Evolutionary conservation across 2,797 vertebrate genomes (phyloP).

Genomic region (Antrozous pallidus): DNA sequence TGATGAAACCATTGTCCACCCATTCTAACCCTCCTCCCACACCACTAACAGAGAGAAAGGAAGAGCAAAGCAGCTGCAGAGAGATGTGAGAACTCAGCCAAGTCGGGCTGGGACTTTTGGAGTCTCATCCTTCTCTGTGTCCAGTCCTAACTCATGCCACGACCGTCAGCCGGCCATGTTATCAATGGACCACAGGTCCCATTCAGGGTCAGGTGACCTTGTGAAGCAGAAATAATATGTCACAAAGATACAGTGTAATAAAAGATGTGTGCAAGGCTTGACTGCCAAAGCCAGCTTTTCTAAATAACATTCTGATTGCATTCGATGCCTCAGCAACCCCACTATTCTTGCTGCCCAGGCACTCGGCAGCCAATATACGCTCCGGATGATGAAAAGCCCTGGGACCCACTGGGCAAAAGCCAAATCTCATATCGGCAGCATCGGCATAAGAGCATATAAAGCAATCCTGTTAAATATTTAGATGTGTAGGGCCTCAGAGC

Average conservation of each 20-base stretch:
- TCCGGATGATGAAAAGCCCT: constrained; percentile 71
- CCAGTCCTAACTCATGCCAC: constrained; percentile 21
- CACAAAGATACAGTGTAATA: constrained; percentile 73
- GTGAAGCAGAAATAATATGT: constrained; percentile 76
- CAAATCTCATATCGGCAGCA: constrained; percentile 70
- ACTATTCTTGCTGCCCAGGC: constrained; percentile 70
- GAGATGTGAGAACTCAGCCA: not conserved
- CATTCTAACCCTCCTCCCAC: not conserved
- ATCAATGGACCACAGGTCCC: constrained; percentile 64
- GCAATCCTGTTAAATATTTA: constrained; percentile 74
- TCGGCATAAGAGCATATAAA: constrained; percentile 58
- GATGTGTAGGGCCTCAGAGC: constrained; percentile 52
- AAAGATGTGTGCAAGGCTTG: constrained; percentile 66
- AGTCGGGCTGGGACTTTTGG: not conserved
- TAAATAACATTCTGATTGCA: constrained; percentile 79
- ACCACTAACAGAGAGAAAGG: not conserved
- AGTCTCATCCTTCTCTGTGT: constrained; percentile 13
- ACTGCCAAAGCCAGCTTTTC: constrained; percentile 71
- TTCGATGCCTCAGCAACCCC: constrained; percentile 74
- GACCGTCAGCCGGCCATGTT: constrained; percentile 18
- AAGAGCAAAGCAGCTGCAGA: not conserved
- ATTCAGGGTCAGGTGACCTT: constrained; percentile 72
- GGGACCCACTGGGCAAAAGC: constrained; percentile 56
- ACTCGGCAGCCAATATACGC: constrained; percentile 67
- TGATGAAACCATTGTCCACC: not conserved